Conservation (phyloP, 2,113 vertebrate genomes). For the Forbesichthys papilliferus region DNA sequence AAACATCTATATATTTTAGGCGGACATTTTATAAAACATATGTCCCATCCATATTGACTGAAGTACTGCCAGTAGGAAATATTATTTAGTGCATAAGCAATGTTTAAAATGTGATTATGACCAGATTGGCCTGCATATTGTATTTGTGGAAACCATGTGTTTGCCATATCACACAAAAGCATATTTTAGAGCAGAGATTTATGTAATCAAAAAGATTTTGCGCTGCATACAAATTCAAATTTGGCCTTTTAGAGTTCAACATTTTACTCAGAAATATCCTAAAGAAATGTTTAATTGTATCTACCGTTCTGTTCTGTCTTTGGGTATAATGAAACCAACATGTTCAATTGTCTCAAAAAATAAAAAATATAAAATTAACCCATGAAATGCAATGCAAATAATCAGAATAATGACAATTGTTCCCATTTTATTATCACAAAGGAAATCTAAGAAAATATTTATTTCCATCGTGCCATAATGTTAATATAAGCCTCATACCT, state of each 20-base stretch:
- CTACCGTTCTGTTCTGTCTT: neutral
- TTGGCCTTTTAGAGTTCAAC: conserved; percentile 43
- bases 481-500: conserved; percentile 48
- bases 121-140: conserved; percentile 72
- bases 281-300: neutral
- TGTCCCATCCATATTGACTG: conserved; percentile 47
- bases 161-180: conserved; percentile 63
- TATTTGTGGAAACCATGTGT: conserved; percentile 58
- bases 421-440: conserved; percentile 7
- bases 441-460: conserved; percentile 4
- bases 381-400: neutral
- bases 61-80: conserved; percentile 64
- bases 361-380: neutral
- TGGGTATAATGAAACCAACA: neutral
- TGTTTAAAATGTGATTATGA: conserved; percentile 75
- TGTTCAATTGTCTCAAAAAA: neutral
- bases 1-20: conserved; percentile 9
- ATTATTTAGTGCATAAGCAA: conserved; percentile 65
- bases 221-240: conserved; percentile 20
- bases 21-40: conserved; percentile 48
- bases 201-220: conserved; percentile 50
- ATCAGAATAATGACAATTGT: conserved; percentile 3
- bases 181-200: conserved; percentile 54
- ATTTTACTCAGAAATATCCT: neutral
- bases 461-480: conserved; percentile 38